Evolutionary conservation across 2,113 vertebrate species (phyloP).

Genomic region (Picathartes gymnocephalus): DNA sequence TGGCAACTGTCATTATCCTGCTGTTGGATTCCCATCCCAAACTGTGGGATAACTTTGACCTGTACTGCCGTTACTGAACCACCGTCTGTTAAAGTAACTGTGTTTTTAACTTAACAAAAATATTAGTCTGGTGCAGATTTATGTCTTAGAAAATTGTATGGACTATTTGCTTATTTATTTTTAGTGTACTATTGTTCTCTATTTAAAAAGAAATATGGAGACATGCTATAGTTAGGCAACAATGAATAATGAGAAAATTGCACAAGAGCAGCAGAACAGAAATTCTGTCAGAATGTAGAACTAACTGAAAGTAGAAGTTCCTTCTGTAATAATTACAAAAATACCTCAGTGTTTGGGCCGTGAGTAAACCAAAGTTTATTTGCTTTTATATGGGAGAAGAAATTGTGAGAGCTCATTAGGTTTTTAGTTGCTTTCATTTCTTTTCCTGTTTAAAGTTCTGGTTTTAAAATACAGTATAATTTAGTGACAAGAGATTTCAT

Average conservation of each 20-base stretch:
- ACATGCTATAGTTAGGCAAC: not conserved
- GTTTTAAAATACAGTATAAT: not conserved
- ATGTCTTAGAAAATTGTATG: not conserved
- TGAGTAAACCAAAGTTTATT: not conserved
- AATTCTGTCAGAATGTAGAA: not conserved
- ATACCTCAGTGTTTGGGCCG: not conserved
- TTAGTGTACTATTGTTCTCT: not conserved
- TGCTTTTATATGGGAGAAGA: not conserved
- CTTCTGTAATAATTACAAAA: not conserved
- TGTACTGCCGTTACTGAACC: constrained; percentile 46
- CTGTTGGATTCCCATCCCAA: constrained; percentile 74
- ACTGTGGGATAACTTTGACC: constrained; percentile 65
- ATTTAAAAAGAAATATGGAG: not conserved
- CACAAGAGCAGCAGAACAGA: not conserved
- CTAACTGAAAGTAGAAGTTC: not conserved
- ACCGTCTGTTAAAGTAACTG: constrained; percentile 23
- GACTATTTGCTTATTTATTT: not conserved
- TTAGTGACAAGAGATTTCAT: not conserved
- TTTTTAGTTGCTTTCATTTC: not conserved
- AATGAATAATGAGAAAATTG: not conserved
- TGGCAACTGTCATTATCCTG: constrained; percentile 79
- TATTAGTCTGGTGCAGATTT: constrained; percentile 25
- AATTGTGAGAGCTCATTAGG: not conserved
- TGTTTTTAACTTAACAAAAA: constrained; percentile 41
- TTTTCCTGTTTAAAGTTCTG: not conserved